Evolutionary conservation across 2,113 vertebrate genomes (phyloP), one percentile per base, ranked within the genome.

Genomic region (Lampris incognitus): DNA sequence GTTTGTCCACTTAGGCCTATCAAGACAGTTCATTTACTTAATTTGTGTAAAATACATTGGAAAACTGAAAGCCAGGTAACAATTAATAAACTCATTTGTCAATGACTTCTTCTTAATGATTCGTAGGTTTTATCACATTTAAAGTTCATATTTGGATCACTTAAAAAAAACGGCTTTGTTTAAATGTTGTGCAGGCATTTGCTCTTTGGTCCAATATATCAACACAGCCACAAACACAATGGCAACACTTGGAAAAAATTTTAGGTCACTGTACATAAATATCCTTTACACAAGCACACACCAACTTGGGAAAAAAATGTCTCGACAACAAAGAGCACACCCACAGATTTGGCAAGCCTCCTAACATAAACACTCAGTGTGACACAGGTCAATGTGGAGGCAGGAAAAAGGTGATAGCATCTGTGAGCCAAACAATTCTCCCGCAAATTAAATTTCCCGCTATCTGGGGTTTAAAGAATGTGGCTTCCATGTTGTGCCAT

Each of bases 141-240:
- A 24, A 24, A 24, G 24, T 24, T 24, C 24, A 24, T 24, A 24
- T 24, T 24, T 24, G 24, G 24, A 24, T 24, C 24, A 24, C 24
- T 24, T 24, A 24, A 24, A 24, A 24, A 24, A 24, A 24, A 24
- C 24, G 24, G 24, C 24, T 24, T 24, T 24, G 24, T 24, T 24
- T 24, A 24, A 24, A 24, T 24, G 24, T 24, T 24, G 24, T 24
- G 24, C 24, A 24, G 24, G 24, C 24, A 24, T 24, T 24, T 64
- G 46, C 80, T 64, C 68, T 55, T 82, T 57, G 61, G 62, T n/a
- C 13, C 9, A 36, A 38, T 55, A 9, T 42, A 6, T n/a, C 4
- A n/a, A 48, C 40, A 56, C 39, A 42, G 2, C n/a, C 51, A 67
- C 50, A 39, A 36, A 66, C 13, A 63, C 61, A n/a, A 46, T 4